A percentile compares a stretch with the other conserved stretches of the same genome.
Conservation (phyloP, 1,140 invertebrate genomes). For the Nebria ingens region DNA sequence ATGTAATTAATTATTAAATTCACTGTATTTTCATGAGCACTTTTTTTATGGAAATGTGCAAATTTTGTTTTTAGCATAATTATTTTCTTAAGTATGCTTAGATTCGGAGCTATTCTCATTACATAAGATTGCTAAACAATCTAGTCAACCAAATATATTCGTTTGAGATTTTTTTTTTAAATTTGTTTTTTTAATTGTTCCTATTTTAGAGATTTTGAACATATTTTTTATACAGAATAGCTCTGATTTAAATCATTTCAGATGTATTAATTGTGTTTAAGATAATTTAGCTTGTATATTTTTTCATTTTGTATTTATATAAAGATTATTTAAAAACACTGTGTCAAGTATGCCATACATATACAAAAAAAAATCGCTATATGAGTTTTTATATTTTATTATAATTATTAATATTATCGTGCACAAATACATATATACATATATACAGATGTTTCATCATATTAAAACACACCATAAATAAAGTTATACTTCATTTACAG, state of each 20-base stretch:
- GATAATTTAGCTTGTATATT: background rate
- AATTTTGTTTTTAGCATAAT: background rate
- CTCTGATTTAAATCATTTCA: background rate
- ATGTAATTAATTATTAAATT: conserved; percentile 1
- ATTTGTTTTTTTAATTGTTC: background rate
- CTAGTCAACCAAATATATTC: no score
- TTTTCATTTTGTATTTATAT: background rate
- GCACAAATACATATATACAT: conserved; percentile 4
- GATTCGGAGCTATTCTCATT: background rate
- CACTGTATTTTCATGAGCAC: background rate
- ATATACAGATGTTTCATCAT: no score
- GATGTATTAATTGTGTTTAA: conserved; percentile 1
- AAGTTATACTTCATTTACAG: background rate
- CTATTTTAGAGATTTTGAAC: no score
- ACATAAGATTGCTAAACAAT: background rate
- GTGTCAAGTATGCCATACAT: background rate
- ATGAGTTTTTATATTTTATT: background rate
- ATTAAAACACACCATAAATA: background rate
- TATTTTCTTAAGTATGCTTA: background rate
- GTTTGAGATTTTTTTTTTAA: background rate
- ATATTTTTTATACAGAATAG: background rate
- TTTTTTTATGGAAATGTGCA: conserved; percentile 1
- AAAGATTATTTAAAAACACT: background rate
- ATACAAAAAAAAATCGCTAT: no score
- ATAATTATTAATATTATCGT: background rate